These are phyloP conservation scores for Falco rusticolus DNA, from an alignment of 2,797 vertebrate genomes.

Conservation along the genomic window DNA sequence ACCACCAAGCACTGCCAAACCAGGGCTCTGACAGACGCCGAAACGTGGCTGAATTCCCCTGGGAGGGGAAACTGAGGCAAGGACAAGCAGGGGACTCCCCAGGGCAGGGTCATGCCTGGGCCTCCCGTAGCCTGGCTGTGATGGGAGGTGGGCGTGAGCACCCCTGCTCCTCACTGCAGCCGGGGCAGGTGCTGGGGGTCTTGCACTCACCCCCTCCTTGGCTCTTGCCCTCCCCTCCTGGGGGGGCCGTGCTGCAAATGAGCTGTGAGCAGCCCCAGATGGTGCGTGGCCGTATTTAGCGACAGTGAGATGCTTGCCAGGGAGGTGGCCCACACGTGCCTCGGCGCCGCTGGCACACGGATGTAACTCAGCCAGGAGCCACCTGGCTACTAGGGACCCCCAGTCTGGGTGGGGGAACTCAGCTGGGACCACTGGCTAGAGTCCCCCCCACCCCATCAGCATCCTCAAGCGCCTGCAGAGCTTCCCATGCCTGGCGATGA, in stretches of 20 bases:
- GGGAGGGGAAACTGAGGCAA: neutral
- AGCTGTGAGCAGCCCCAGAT: neutral
- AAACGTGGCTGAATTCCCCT: no score
- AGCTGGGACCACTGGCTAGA: no score
- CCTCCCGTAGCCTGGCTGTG: fast-evolving
- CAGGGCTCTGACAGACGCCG: fast-evolving
- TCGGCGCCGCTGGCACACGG: neutral
- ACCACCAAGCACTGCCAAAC: fast-evolving
- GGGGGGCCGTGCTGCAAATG: neutral
- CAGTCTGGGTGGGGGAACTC: neutral
- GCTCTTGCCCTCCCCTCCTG: neutral
- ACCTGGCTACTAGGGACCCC: neutral
- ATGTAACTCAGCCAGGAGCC: neutral
- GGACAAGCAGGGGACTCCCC: neutral
- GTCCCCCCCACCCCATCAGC: neutral
- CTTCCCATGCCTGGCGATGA: neutral
- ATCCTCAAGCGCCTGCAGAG: neutral
- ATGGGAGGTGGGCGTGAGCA: fast-evolving
- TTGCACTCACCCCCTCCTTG: neutral
- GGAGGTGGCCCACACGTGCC: neutral
- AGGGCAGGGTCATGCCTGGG: neutral
- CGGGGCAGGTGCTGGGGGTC: neutral
- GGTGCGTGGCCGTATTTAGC: neutral
- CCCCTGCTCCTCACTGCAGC: neutral
- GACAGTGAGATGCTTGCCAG: neutral